These are phyloP conservation scores for Pachypsylla venusta DNA, from an alignment of 1,140 invertebrate genomes.

Conservation along the genomic window DNA sequence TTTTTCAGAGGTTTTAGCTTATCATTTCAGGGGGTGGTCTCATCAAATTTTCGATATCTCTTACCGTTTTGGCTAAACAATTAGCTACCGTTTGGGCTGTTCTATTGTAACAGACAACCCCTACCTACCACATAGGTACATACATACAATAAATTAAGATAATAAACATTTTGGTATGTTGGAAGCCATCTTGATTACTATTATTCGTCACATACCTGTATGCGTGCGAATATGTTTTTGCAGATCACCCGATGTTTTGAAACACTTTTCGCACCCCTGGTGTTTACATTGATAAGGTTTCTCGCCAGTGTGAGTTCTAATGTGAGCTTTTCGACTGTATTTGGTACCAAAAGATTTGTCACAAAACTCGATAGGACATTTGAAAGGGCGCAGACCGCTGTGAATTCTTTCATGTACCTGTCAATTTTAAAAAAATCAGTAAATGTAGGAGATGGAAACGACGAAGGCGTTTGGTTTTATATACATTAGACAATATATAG, in stretches of 20 bases:
- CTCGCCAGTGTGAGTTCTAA: constrained; percentile 50
- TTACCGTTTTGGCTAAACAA: no score
- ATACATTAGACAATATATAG: no score
- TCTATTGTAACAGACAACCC: no score
- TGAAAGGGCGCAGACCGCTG: constrained; percentile 44
- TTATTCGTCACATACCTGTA: constrained; percentile 36
- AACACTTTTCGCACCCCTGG: constrained; percentile 41
- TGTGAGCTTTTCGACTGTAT: constrained; percentile 50
- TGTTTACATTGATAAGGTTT: constrained; percentile 48
- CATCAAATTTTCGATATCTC: no score
- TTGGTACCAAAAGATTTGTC: constrained; percentile 50
- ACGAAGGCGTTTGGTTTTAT: no score
- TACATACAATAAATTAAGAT: background rate
- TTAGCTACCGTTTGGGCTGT: no score
- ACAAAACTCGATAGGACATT: constrained; percentile 41
- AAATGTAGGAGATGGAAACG: background rate
- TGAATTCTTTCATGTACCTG: constrained; percentile 50
- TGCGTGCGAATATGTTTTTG: constrained; percentile 53
- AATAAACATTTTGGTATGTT: background rate
- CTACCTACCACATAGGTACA: background rate
- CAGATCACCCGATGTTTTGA: constrained; percentile 52
- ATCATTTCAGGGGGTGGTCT: no score
- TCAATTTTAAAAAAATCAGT: constrained; percentile 21
- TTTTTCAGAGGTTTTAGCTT: background rate
- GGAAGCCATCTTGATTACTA: no score